phyloP scores from a whole-genome alignment of 2,797 vertebrate genomes.

The Aplochiton taeniatus region DNA sequence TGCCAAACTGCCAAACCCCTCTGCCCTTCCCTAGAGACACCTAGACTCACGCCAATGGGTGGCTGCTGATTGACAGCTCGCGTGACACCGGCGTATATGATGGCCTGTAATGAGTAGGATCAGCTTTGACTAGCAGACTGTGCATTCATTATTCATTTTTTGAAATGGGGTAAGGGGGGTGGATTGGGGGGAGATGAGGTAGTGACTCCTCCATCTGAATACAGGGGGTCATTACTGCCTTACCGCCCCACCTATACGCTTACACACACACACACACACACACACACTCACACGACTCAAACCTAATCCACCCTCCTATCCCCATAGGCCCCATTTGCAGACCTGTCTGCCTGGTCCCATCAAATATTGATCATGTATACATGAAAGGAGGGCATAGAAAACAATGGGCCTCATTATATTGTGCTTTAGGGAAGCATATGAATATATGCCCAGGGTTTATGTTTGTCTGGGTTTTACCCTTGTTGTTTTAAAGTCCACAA shows the following conservation, averaged over 20 bases:
- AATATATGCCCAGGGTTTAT: conserved; percentile 12
- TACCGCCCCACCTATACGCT: neutral
- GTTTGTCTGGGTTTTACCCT: no score
- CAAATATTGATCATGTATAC: conserved; percentile 75
- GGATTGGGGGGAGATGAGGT: no score
- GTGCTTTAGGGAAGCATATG: conserved; percentile 26
- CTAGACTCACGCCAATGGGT: conserved; percentile 64
- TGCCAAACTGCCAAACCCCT: conserved; percentile 20
- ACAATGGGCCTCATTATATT: conserved; percentile 68
- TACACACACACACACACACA: conserved; percentile 9
- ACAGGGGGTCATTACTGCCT: conserved; percentile 53
- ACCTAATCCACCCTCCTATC: conserved; percentile 25
- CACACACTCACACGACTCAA: neutral
- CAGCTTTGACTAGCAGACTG: conserved; percentile 56
- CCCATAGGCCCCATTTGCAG: conserved; percentile 51
- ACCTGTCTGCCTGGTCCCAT: conserved; percentile 57
- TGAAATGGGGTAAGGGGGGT: conserved; percentile 43
- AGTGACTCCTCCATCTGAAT: conserved; percentile 59
- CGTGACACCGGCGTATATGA: conserved; percentile 61
- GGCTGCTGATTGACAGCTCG: conserved; percentile 67
- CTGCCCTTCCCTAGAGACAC: conserved; percentile 52
- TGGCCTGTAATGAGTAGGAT: conserved; percentile 60
- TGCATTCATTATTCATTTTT: conserved; percentile 74
- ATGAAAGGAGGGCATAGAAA: conserved; percentile 69
- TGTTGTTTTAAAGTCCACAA: no score